Conservation (phyloP, 2,888 invertebrate species). For the Lithophane ornitopus region DNA sequence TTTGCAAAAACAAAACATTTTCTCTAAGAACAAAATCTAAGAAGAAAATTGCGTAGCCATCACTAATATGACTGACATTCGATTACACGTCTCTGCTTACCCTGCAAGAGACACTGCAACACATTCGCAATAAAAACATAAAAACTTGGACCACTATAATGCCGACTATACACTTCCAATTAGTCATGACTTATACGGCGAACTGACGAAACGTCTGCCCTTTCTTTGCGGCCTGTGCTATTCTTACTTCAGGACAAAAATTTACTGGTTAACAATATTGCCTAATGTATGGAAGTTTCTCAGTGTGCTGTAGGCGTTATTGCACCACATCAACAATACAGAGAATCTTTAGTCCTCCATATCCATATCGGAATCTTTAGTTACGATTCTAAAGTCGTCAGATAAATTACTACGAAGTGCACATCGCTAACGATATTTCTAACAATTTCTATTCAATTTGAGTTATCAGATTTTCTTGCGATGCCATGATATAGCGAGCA, state of each 20-base stretch:
- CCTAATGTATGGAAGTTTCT: not conserved
- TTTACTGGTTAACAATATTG: conserved; percentile 11
- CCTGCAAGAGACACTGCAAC: conserved; percentile 1
- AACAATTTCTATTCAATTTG: conserved; percentile 57
- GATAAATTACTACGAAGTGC: conserved; percentile 49
- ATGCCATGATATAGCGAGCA: conserved; percentile 42
- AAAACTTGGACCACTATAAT: conserved; percentile 21
- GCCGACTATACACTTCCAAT: conserved; percentile 38
- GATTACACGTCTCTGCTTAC: conserved; percentile 17
- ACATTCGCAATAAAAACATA: conserved; percentile 35
- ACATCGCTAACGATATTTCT: conserved; percentile 55
- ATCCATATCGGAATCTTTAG: conserved; percentile 46
- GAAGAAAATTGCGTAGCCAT: conserved; percentile 4
- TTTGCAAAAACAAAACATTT: not conserved
- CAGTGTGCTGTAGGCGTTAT: conserved; percentile 16
- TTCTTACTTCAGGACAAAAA: conserved; percentile 22
- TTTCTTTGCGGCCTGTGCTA: not conserved
- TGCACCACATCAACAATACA: conserved; percentile 38
- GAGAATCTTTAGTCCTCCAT: conserved; percentile 12
- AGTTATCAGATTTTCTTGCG: conserved; percentile 53
- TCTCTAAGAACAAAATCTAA: not conserved
- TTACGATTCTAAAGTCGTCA: conserved; percentile 48
- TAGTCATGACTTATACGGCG: conserved; percentile 29
- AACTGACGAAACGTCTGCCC: not conserved
- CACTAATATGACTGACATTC: conserved; percentile 17